Base-by-base conservation (phyloP, 2,113 vertebrate genomes). In the Cephalopterus ornatus region DNA sequence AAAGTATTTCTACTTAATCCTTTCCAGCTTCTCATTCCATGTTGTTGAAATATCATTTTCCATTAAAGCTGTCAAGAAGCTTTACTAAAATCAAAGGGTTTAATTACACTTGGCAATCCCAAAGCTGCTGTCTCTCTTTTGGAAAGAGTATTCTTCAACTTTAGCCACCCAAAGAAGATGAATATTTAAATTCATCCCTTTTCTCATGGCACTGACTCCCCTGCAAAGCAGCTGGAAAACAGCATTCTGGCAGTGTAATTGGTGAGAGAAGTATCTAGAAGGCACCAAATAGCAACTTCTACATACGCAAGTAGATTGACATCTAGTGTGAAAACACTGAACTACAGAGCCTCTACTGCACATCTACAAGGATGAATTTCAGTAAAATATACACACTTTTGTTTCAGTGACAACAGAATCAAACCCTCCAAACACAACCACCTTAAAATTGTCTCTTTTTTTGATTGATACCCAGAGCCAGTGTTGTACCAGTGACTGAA, bases 211-310 rank as follows among this genome's bases (percentile, higher is more conserved):
- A 80, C 46, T 27, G 42, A 72, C 68, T 88, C 9, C 19, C 13
- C 37, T 88, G 70, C 37, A 63, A 74, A 87, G 47, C 9, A 87
- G 42, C 52, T 26, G 28, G 53, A 71, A 87, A 81, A 32, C 50
- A 89, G 35, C 27, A 92, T 74, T 95, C 68, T 49, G 27, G 32
- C 17, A 49, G 21, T 26, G 8, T 21, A 73, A 26, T 9, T 50
- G 52, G 52, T 76, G 37, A 92, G 91, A 95, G 94, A 97, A 97
- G 8, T 89, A 91, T 97, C 96, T 95, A 97, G 97, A 97, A 97
- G 71, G 67, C 37, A 93, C 81, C 87, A 81, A 58, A 71, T 3
- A 79, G 49, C 70, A 74, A 26, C 32, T 78, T 80, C 49, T 50
- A 85, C 81, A 46, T 14, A 82, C 12, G 94, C 94, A 96, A 79